Conservation (phyloP, 2,113 vertebrate species). For the Elephas maximus region DNA sequence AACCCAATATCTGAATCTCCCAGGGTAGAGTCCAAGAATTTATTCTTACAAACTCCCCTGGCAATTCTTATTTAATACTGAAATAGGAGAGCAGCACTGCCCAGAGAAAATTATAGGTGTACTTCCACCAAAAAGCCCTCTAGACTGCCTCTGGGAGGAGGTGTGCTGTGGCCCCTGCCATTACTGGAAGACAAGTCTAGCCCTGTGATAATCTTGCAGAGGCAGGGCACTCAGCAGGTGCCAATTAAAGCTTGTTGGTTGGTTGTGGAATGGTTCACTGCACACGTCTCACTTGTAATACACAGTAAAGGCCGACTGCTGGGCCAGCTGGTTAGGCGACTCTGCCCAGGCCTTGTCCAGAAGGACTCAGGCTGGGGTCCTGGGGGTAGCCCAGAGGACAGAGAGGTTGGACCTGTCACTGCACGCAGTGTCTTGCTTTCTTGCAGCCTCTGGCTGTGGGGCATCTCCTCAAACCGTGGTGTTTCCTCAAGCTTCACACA, state of each 20-base stretch:
- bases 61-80: neutral
- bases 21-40: neutral
- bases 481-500: neutral
- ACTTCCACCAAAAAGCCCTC: neutral
- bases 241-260: slow-evolving; percentile 59
- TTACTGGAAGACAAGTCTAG: no score
- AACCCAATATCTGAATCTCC: neutral
- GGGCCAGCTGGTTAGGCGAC: slow-evolving; percentile 60
- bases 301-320: slow-evolving; percentile 40
- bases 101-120: neutral
- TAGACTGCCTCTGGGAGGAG: neutral
- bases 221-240: slow-evolving; percentile 42
- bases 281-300: slow-evolving; percentile 52
- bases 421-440: neutral
- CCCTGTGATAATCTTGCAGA: neutral
- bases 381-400: neutral
- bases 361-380: slow-evolving; percentile 23
- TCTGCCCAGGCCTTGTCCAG: slow-evolving; percentile 59
- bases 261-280: slow-evolving; percentile 61
- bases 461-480: neutral
- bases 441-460: neutral
- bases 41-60: neutral
- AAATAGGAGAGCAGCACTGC: neutral
- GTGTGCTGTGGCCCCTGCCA: rapidly evolving
- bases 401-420: neutral